Conservation (phyloP, 2,888 invertebrate species). For the Melanchra persicariae region DNA sequence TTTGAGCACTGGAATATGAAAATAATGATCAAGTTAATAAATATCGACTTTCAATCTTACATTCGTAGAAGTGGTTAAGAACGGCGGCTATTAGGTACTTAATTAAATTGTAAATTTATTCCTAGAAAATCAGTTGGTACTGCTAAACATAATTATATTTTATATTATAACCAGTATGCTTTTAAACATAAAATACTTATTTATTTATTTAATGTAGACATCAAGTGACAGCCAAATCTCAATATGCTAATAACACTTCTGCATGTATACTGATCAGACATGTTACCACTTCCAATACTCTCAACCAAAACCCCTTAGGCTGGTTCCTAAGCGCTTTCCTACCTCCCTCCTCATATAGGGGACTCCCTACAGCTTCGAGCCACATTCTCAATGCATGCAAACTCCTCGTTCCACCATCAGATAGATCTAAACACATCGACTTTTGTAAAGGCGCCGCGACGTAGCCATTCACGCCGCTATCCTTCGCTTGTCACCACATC, state of each 20-base stretch:
- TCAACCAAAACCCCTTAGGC: no score
- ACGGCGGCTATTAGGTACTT: no score
- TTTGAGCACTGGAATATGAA: constrained; percentile 9
- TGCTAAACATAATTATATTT: no score
- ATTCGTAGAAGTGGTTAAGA: constrained; percentile 2
- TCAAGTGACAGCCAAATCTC: not conserved
- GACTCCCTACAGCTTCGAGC: not conserved
- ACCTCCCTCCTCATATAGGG: not conserved
- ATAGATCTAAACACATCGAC: constrained; percentile 65
- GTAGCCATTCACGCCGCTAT: constrained; percentile 73
- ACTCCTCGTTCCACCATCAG: constrained; percentile 43
- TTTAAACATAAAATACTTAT: no score
- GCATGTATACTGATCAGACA: not conserved
- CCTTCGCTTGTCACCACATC: constrained; percentile 84
- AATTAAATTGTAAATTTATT: constrained; percentile 1
- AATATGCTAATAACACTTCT: not conserved
- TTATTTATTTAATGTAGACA: no score
- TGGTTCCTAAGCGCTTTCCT: no score
- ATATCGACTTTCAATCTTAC: constrained; percentile 1
- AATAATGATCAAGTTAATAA: constrained; percentile 9
- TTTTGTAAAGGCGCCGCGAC: constrained; percentile 70
- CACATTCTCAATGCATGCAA: constrained; percentile 47
- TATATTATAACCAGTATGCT: no score
- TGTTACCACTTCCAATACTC: not conserved
- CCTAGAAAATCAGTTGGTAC: not conserved